Base-by-base conservation (phyloP, 2,888 invertebrate species). In the Thelaira solivaga region DNA sequence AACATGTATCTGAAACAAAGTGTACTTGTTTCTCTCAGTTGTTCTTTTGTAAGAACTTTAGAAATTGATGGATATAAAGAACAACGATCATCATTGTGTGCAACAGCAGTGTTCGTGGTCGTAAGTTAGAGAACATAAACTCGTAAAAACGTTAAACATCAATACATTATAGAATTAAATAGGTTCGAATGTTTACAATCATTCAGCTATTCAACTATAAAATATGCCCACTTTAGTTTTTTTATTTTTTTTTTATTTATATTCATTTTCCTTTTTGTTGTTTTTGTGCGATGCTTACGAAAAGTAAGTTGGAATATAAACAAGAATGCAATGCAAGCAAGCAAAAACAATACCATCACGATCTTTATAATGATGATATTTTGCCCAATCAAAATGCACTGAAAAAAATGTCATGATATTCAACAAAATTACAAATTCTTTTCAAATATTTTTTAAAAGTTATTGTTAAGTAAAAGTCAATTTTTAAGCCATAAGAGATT, bases 341-440 rank as follows among this genome's bases (percentile, higher is more conserved):
- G 4, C n/a, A n/a, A n/a, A 51, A 39, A 47, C 16, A 29, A 57
- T 55, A 71, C 26, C 18, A 65, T 59, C 57, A 76, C 57, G 69
- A 67, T 71, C 39, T 67, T 53, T 53, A 76, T 69, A 76, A 71
- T 67, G 47, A 72, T 72, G 39, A 72, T 71, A 43, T 61, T 76
- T 65, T 36, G 29, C 7, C 7, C 18, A 57, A 39, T 31, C 16
- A 22, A 16, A 49, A 29, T 47, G 34, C 22, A 45, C 53, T 7
- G 34, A 22, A 20, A 34, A 20, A 64, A 64, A 47, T n/a, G n/a
- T n/a, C n/a, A n/a, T n/a, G n/a, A n/a, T n/a, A n/a, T n/a, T n/a
- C n/a, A n/a, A n/a, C n/a, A n/a, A n/a, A n/a, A n/a, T n/a, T n/a
- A n/a, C n/a, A n/a, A n/a, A n/a, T n/a, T n/a, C n/a, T n/a, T n/a